These are phyloP conservation scores for Apodemia duryi DNA, from an alignment of 2,888 invertebrate species.

Conservation along the genomic window DNA sequence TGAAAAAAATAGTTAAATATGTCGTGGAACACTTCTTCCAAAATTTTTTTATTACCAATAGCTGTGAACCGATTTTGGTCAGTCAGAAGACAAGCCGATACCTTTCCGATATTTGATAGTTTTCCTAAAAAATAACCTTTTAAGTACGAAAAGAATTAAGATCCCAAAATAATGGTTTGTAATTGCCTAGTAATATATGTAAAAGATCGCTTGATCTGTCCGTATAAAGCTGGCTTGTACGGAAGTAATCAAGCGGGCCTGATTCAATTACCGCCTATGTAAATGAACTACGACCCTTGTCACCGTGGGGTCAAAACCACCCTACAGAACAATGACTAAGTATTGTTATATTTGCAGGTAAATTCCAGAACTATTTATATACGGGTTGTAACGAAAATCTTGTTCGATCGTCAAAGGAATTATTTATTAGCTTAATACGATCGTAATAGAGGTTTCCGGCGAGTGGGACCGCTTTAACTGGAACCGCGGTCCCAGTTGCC, in stretches of 20 bases:
- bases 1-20: too few relatives aligned
- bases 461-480: too few relatives aligned
- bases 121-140: too few relatives aligned
- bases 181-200: conserved; percentile 17
- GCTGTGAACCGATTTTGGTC: too few relatives aligned
- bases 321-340: neutral
- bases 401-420: too few relatives aligned
- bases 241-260: conserved; percentile 24
- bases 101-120: too few relatives aligned
- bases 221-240: conserved; percentile 15
- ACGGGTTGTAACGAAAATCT: neutral
- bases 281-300: conserved; percentile 23
- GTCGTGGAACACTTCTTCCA: too few relatives aligned
- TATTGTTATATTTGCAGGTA: neutral
- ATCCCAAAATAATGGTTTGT: neutral
- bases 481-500: too few relatives aligned
- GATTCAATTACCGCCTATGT: conserved; percentile 26
- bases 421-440: too few relatives aligned
- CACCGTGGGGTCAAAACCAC: conserved; percentile 1
- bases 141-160: neutral
- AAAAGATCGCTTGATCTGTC: conserved; percentile 3
- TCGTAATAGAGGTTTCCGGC: too few relatives aligned
- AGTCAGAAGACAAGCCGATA: too few relatives aligned
- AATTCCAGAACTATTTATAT: neutral
- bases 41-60: too few relatives aligned